Percentiles rank a stretch among this genome's conserved stretches.
These are phyloP conservation scores for Beris chalybata DNA, from an alignment of 2,888 invertebrate species.

Conservation along the genomic window DNA sequence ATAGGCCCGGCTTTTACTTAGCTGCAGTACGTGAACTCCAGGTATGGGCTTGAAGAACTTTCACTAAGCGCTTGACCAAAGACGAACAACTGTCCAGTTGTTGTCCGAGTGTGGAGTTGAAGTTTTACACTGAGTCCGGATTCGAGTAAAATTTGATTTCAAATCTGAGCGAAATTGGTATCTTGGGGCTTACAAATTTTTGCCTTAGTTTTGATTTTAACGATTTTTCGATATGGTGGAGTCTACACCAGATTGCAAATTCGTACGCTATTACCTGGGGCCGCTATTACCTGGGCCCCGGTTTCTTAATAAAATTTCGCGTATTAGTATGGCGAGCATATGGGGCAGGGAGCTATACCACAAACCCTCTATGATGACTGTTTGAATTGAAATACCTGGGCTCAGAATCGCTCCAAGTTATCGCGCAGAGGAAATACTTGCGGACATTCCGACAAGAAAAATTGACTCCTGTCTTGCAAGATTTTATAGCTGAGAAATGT, in stretches of 20 bases:
- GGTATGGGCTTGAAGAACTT: conserved; percentile 36
- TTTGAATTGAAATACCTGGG: no score
- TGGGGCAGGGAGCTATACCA: no score
- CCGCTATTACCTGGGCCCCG: no score
- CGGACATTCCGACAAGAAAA: conserved; percentile 29
- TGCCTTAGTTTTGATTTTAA: conserved; percentile 2
- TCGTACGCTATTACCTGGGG: no score
- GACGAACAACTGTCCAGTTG: conserved; percentile 22
- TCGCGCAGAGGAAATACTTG: conserved; percentile 29
- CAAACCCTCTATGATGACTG: no score
- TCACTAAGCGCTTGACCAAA: conserved; percentile 35
- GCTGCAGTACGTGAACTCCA: conserved; percentile 16
- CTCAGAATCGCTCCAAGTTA: conserved; percentile 5
- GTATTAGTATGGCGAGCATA: no score
- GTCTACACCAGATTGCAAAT: no score
- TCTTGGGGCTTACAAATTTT: conserved; percentile 7
- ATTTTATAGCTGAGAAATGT: conserved; percentile 25
- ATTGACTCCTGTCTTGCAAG: conserved; percentile 31
- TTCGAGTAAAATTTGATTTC: conserved; percentile 1
- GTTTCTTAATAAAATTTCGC: no score
- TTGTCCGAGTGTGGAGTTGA: conserved; percentile 2
- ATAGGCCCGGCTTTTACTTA: conserved; percentile 15
- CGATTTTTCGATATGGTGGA: not conserved
- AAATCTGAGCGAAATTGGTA: conserved; percentile 22
- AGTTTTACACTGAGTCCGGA: not conserved